Conservation (phyloP, 2,888 invertebrate species). For the Nephrotoma appendiculata region DNA sequence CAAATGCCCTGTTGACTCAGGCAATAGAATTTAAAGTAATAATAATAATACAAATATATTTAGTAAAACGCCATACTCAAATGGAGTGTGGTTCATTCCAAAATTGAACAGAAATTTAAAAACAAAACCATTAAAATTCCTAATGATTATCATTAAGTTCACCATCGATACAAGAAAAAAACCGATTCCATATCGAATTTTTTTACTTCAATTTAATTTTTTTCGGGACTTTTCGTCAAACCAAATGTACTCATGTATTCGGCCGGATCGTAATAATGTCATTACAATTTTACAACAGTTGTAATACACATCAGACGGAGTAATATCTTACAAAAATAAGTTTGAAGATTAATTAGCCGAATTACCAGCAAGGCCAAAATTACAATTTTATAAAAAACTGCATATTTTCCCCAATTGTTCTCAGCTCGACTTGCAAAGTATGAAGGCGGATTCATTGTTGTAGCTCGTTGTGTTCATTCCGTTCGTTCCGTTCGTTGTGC, state of each 20-base stretch:
- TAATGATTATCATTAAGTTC: conserved; percentile 5
- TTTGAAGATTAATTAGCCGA: too few relatives aligned
- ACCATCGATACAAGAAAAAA: conserved; percentile 5
- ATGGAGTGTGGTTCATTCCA: conserved; percentile 6
- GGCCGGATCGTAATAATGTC: background rate
- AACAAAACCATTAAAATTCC: conserved; percentile 7
- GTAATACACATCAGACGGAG: too few relatives aligned
- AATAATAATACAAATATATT: conserved; percentile 3
- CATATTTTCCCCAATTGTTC: too few relatives aligned
- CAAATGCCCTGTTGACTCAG: background rate
- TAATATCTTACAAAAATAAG: too few relatives aligned
- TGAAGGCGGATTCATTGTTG: too few relatives aligned
- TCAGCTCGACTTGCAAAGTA: too few relatives aligned
- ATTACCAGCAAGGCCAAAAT: too few relatives aligned
- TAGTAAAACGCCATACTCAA: conserved; percentile 3
- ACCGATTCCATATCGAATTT: background rate
- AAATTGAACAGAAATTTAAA: conserved; percentile 6
- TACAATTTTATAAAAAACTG: too few relatives aligned
- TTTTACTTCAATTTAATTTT: background rate
- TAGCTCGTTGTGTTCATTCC: too few relatives aligned
- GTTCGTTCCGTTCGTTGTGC: too few relatives aligned
- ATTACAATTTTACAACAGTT: too few relatives aligned
- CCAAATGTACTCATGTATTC: background rate
- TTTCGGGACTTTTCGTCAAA: background rate
- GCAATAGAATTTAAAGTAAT: background rate